These are phyloP conservation scores for Amiota minor DNA, from an alignment of 2,888 invertebrate species.

Conservation along the genomic window DNA sequence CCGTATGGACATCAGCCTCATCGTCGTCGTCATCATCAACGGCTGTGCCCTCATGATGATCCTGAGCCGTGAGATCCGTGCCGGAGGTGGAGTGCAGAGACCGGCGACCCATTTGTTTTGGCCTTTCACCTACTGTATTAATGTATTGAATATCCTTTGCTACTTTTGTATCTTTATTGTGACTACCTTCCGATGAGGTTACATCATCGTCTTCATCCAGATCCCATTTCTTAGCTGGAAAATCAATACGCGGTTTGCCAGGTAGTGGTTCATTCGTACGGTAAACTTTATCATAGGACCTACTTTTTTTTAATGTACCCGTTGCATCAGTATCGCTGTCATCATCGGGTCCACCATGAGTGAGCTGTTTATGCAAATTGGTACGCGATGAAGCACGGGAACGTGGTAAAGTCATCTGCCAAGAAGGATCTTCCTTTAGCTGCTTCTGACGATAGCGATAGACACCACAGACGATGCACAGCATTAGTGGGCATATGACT, in stretches of 20 bases:
- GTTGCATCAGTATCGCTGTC: conserved; percentile 76
- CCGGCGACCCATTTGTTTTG: conserved; percentile 77
- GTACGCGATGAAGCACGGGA: conserved; percentile 78
- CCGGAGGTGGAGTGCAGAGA: conserved; percentile 75
- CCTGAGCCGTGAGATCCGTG: conserved; percentile 62
- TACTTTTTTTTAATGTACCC: conserved; percentile 78
- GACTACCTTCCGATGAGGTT: conserved; percentile 78
- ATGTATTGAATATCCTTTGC: conserved; percentile 79
- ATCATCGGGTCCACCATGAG: conserved; percentile 74
- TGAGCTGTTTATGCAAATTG: conserved; percentile 73
- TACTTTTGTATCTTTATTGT: conserved; percentile 78
- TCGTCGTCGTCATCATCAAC: conserved; percentile 50
- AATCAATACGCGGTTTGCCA: conserved; percentile 82
- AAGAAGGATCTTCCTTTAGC: conserved; percentile 76
- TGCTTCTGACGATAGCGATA: conserved; percentile 80
- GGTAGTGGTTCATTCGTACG: conserved; percentile 87
- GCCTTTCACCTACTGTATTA: conserved; percentile 74
- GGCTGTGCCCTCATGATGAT: conserved; percentile 51
- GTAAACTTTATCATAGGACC: conserved; percentile 87
- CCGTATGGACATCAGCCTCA: conserved; percentile 56
- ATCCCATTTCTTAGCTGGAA: conserved; percentile 87
- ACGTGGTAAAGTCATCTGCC: conserved; percentile 77
- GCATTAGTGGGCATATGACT: conserved; percentile 80
- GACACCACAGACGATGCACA: conserved; percentile 77
- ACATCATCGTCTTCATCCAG: conserved; percentile 80